These are phyloP conservation scores for Volucella inflata DNA, from an alignment of 2,888 invertebrate species.

Conservation along the genomic window DNA sequence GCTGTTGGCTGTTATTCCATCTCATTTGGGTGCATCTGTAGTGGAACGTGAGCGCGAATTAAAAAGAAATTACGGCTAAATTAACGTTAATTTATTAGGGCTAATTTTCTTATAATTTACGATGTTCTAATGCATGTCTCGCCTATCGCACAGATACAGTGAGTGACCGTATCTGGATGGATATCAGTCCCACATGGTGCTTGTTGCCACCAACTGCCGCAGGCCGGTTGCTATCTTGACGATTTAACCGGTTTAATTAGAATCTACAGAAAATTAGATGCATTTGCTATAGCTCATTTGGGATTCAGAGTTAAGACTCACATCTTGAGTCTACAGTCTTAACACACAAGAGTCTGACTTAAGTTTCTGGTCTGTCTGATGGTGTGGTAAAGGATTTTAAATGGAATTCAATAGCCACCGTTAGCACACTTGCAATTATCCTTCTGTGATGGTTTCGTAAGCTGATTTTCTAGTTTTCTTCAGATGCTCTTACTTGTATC, in stretches of 20 bases:
- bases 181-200: conserved; percentile 46
- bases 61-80: conserved; percentile 75
- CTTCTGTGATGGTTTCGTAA: conserved; percentile 35
- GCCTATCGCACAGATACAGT: conserved; percentile 51
- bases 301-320: no score
- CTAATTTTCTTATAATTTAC: conserved; percentile 75
- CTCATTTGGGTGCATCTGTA: conserved; percentile 24
- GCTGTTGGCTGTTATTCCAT: background rate
- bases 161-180: conserved; percentile 39
- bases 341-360: no score
- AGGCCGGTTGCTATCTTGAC: conserved; percentile 36
- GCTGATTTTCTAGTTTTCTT: conserved; percentile 16
- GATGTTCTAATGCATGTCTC: conserved; percentile 73
- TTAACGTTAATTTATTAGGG: conserved; percentile 75
- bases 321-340: background rate
- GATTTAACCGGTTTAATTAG: conserved; percentile 61
- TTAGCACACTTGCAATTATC: conserved; percentile 56
- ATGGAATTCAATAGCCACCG: conserved; percentile 72
- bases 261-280: conserved; percentile 51
- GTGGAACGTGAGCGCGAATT: conserved; percentile 70
- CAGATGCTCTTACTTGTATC: background rate
- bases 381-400: conserved; percentile 42
- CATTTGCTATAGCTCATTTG: conserved; percentile 27
- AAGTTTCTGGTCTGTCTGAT: no score
- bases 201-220: conserved; percentile 35